phyloP scores from a whole-genome alignment of 2,113 vertebrate species.

The Sturnus vulgaris region DNA sequence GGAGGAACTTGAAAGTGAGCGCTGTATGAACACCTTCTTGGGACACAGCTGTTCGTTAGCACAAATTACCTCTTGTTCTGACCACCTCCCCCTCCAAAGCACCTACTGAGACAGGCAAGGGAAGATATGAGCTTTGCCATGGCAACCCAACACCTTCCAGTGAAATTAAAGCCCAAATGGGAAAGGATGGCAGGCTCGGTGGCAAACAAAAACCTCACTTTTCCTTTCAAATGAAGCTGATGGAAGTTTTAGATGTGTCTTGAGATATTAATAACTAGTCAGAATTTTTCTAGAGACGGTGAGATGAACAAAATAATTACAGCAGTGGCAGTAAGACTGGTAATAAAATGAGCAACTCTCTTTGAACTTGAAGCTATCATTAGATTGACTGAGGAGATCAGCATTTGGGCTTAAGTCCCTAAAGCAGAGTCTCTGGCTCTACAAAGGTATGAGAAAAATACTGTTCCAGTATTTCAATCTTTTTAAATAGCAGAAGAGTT shows the following conservation, averaged over 20 bases:
- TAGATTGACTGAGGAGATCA: constrained; percentile 38
- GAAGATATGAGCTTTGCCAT: constrained; percentile 43
- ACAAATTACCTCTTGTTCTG: constrained; percentile 34
- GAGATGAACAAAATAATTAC: constrained; percentile 25
- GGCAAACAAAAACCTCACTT: background rate
- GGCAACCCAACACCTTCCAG: constrained; percentile 40
- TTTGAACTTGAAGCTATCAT: constrained; percentile 5
- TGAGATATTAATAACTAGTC: constrained; percentile 11
- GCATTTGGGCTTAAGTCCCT: constrained; percentile 1
- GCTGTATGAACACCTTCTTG: background rate
- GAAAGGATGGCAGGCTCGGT: background rate
- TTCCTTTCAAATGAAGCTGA: background rate
- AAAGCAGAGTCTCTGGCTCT: background rate
- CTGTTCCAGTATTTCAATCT: background rate
- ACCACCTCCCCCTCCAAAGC: constrained; percentile 18
- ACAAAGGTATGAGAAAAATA: background rate
- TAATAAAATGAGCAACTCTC: background rate
- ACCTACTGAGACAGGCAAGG: background rate
- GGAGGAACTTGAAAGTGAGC: background rate
- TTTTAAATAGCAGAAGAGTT: constrained; percentile 1
- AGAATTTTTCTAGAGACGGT: background rate
- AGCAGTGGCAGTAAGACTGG: background rate
- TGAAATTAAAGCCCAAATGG: constrained; percentile 43
- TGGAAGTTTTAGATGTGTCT: background rate
- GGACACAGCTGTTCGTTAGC: background rate